These are phyloP conservation scores for Hiodon alosoides DNA, from an alignment of 2,113 vertebrate genomes.

Conservation along the genomic window DNA sequence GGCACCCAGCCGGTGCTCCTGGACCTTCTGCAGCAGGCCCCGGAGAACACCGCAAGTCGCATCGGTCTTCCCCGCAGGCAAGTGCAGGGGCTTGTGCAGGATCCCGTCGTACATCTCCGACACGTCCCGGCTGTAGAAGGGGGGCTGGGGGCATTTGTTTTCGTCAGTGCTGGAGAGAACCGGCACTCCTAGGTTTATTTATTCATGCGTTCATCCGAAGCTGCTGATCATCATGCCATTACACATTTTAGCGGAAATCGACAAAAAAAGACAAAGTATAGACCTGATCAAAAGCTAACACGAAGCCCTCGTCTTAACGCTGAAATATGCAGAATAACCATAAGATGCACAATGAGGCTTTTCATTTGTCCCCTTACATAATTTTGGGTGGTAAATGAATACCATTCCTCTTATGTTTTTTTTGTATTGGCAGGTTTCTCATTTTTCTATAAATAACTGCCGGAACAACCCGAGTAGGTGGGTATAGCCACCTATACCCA, in stretches of 20 bases:
- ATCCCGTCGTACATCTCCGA: conserved; percentile 95
- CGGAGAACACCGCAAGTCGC: conserved; percentile 79
- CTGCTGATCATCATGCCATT: too few species aligned
- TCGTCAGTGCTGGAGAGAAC: neutral
- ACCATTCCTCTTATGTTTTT: too few species aligned
- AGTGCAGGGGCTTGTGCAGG: conserved; percentile 77
- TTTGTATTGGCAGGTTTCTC: too few species aligned
- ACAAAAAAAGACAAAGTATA: too few species aligned
- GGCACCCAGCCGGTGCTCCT: conserved; percentile 79
- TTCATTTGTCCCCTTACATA: too few species aligned
- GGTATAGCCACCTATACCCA: neutral
- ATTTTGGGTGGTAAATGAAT: too few species aligned
- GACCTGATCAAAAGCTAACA: too few species aligned
- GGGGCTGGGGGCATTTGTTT: conserved; percentile 64
- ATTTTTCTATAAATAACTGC: too few species aligned
- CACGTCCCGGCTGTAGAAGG: conserved; percentile 89
- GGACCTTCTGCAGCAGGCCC: conserved; percentile 91
- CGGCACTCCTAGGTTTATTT: neutral
- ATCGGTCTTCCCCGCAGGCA: conserved; percentile 81
- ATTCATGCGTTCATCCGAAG: neutral
- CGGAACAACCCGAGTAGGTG: neutral
- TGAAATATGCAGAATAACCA: too few species aligned
- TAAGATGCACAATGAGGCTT: too few species aligned
- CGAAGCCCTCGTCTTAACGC: too few species aligned
- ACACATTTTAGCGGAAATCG: too few species aligned